These are phyloP conservation scores for Rana temporaria DNA, from an alignment of 2,113 vertebrate genomes.

Conservation along the genomic window DNA sequence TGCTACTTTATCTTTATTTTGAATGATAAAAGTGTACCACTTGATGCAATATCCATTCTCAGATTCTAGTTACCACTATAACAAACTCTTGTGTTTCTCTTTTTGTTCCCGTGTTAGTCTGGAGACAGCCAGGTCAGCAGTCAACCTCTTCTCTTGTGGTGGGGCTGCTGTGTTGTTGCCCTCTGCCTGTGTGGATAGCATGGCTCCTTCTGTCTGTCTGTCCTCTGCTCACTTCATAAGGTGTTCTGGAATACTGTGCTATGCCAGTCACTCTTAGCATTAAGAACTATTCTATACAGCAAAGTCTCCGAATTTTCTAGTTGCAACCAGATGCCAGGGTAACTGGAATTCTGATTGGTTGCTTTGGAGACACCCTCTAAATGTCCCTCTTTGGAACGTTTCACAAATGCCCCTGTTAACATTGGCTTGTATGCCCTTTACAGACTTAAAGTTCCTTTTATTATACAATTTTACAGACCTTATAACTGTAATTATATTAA, in stretches of 20 bases:
- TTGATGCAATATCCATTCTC: not conserved
- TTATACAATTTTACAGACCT: not conserved
- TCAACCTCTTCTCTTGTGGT: constrained; percentile 52
- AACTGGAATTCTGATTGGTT: no score
- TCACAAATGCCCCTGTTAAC: no score
- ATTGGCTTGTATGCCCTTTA: constrained; percentile 1
- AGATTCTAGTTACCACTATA: constrained; percentile 44
- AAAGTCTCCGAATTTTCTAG: no score
- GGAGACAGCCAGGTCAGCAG: constrained; percentile 67
- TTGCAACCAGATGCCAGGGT: no score
- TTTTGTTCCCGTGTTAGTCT: constrained; percentile 60
- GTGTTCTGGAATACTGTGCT: not conserved
- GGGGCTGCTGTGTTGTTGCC: constrained; percentile 35
- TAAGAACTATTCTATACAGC: no score
- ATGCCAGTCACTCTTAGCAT: not conserved
- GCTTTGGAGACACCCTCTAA: no score
- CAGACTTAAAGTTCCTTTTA: not conserved
- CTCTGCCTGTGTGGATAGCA: constrained; percentile 52
- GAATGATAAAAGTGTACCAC: not conserved
- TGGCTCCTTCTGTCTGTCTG: constrained; percentile 43
- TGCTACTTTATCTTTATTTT: not conserved
- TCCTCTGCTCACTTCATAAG: constrained; percentile 23
- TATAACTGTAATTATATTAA: no score
- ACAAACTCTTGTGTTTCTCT: constrained; percentile 62
- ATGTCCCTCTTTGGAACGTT: no score